A percentile compares a stretch with the other conserved stretches of the same genome.
phyloP scores from a whole-genome alignment of 2,113 vertebrate species.

The Neodontobutis hainanensis region DNA sequence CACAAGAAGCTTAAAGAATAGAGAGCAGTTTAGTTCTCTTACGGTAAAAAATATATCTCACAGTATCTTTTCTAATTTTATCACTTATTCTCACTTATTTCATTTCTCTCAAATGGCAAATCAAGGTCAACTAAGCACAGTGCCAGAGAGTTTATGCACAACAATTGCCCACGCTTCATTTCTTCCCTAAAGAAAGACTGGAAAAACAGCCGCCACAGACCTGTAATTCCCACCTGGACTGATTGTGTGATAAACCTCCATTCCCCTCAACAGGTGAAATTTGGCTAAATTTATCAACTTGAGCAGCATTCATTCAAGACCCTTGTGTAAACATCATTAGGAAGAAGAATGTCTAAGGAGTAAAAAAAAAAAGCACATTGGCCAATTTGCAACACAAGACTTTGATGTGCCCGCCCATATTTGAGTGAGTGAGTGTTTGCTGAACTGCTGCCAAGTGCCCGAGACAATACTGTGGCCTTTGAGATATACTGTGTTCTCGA shows the following conservation, averaged over 20 bases:
- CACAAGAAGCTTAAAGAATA: constrained; percentile 7
- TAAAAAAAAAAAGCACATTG: constrained; percentile 54
- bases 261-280: constrained; percentile 70
- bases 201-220: constrained; percentile 31
- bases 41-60: neutral
- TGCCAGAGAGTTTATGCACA: constrained; percentile 45
- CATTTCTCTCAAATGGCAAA: constrained; percentile 60
- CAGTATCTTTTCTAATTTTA: neutral
- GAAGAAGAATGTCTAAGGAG: constrained; percentile 55
- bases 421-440: constrained; percentile 63
- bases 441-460: constrained; percentile 55
- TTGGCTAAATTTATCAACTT: constrained; percentile 51
- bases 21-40: constrained; percentile 5
- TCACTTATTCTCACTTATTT: constrained; percentile 23
- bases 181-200: constrained; percentile 11
- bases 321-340: constrained; percentile 65
- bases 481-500: constrained; percentile 67
- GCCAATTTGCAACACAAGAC: constrained; percentile 50
- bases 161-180: constrained; percentile 50
- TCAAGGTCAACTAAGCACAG: constrained; percentile 55
- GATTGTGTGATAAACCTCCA: constrained; percentile 55
- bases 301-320: constrained; percentile 44
- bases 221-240: constrained; percentile 55
- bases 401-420: constrained; percentile 63
- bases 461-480: constrained; percentile 49